Conservation (phyloP, 2,797 vertebrate genomes). For the Propithecus perrieri region DNA sequence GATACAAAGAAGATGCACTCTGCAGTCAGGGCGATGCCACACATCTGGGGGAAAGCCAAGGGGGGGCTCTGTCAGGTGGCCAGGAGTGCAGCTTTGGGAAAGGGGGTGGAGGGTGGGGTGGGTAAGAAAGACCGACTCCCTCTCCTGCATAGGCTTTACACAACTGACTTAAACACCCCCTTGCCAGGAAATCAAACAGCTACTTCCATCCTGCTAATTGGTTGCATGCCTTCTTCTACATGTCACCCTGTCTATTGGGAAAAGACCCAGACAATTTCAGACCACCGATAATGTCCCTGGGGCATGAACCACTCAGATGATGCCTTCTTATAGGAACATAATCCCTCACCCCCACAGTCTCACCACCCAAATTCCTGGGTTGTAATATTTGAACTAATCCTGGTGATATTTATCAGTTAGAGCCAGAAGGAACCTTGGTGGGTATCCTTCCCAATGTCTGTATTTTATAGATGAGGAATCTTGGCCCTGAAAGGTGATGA, state of each 20-base stretch:
- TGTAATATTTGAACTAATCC: background rate
- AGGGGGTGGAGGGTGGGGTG: background rate
- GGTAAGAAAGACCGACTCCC: background rate
- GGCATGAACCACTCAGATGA: background rate
- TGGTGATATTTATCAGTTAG: background rate
- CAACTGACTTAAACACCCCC: background rate
- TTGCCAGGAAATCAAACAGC: background rate
- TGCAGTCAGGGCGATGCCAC: slow-evolving; percentile 87
- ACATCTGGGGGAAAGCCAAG: slow-evolving; percentile 81
- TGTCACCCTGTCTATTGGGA: background rate
- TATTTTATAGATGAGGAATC: background rate
- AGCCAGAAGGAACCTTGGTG: background rate
- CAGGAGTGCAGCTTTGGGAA: background rate
- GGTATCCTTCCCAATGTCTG: background rate
- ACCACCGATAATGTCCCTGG: background rate
- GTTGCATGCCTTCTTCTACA: background rate
- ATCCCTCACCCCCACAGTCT: background rate
- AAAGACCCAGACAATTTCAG: slow-evolving; percentile 5
- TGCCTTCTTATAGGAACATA: background rate
- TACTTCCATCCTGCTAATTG: background rate
- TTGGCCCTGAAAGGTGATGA: background rate
- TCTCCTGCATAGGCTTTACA: background rate
- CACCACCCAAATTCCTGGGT: background rate
- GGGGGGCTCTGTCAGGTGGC: background rate
- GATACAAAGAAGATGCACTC: slow-evolving; percentile 90